A percentile compares a stretch with the other conserved stretches of the same genome.
Evolutionary conservation across 2,888 invertebrate genomes (phyloP).

Genomic region (Sisyra nigra): DNA sequence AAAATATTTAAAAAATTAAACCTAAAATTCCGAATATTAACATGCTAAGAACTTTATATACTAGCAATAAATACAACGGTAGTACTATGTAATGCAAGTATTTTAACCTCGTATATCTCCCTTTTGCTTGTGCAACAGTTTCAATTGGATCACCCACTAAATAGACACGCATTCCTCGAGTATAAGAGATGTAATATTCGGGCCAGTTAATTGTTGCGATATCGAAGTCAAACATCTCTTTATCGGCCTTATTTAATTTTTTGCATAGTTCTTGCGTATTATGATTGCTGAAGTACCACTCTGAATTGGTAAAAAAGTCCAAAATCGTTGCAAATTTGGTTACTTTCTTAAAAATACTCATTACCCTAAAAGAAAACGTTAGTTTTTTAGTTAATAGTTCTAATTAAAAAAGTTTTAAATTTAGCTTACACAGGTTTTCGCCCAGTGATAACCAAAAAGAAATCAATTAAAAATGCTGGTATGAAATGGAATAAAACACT

Average conservation of each 20-base stretch:
- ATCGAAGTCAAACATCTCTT: conserved; percentile 1
- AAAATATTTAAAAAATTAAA: no score
- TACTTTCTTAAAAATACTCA: background rate
- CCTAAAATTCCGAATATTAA: no score
- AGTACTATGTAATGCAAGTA: background rate
- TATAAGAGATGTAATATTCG: background rate
- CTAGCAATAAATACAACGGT: background rate
- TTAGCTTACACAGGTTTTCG: conserved; percentile 3
- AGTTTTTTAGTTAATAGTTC: background rate
- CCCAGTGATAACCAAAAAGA: background rate
- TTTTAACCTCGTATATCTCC: background rate
- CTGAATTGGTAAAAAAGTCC: background rate
- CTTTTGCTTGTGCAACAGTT: background rate
- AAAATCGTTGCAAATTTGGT: background rate
- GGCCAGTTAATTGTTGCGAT: background rate
- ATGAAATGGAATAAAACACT: conserved; percentile 3
- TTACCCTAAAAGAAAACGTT: background rate
- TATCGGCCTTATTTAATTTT: background rate
- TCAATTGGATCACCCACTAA: background rate
- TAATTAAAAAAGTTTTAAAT: background rate
- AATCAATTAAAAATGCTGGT: conserved; percentile 1
- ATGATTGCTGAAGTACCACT: background rate
- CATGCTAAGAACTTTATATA: background rate
- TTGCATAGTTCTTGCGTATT: conserved; percentile 1
- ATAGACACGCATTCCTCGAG: background rate